phyloP scores from a whole-genome alignment of 2,113 vertebrate genomes.

The Aptenodytes forsteri region DNA sequence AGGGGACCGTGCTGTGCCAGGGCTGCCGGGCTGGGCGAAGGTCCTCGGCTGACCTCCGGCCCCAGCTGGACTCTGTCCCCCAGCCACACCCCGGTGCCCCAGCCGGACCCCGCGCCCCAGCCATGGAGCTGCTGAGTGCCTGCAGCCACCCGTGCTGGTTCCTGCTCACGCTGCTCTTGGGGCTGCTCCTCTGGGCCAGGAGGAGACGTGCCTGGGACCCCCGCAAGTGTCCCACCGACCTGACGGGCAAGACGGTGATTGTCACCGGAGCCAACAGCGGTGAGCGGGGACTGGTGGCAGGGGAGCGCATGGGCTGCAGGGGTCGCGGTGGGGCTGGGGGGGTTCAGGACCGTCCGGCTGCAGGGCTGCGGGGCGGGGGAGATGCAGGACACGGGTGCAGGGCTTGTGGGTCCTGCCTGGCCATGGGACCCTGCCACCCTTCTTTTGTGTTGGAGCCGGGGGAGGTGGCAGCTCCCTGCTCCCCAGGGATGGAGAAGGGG shows the following conservation, averaged over 20 bases:
- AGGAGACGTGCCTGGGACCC: constrained; percentile 73
- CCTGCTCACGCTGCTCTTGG: constrained; percentile 45
- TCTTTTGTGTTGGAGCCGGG: background rate
- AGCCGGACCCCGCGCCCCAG: accelerated
- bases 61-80: background rate
- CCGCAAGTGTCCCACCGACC: constrained; percentile 58
- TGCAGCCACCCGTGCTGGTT: constrained; percentile 66
- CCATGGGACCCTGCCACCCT: background rate
- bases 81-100: accelerated
- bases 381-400: background rate
- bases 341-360: accelerated
- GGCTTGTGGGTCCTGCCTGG: background rate
- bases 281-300: background rate
- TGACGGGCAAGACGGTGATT: constrained; percentile 82
- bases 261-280: constrained; percentile 89
- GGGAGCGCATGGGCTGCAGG: background rate
- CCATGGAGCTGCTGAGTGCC: background rate
- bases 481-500: background rate
- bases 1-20: accelerated
- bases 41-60: background rate
- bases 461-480: background rate
- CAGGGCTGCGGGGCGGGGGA: background rate
- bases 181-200: constrained; percentile 49
- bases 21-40: background rate
- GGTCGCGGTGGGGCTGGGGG: no score